phyloP scores from a whole-genome alignment of 2,888 invertebrate species.

The Amphipoea oculea region DNA sequence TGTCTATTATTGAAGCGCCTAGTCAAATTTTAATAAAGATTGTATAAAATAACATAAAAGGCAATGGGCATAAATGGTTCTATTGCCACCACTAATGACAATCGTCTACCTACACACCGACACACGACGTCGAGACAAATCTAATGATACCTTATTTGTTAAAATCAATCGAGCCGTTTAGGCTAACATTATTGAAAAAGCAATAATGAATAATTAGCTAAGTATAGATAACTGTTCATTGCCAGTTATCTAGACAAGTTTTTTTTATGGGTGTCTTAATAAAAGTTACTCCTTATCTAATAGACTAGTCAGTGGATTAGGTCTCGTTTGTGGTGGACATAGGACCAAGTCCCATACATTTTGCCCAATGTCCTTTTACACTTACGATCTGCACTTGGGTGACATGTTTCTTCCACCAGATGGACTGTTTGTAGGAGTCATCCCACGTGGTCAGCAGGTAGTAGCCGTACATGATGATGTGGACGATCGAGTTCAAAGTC shows the following conservation, averaged over 20 bases:
- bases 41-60: background rate
- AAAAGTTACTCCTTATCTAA: background rate
- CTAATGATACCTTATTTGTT: background rate
- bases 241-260: no score
- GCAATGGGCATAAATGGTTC: background rate
- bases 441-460: conserved; percentile 94
- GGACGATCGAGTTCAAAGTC: conserved; percentile 93
- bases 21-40: background rate
- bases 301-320: background rate
- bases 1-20: no score
- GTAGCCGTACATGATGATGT: conserved; percentile 95
- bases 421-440: conserved; percentile 92
- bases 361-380: background rate
- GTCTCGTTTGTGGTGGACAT: background rate
- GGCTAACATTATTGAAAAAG: background rate
- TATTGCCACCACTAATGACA: background rate
- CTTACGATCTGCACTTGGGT: conserved; percentile 94
- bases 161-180: background rate
- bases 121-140: background rate
- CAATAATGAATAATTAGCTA: background rate
- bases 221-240: background rate
- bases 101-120: background rate
- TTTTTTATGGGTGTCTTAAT: background rate
- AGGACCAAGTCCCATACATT: background rate
- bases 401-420: conserved; percentile 96